Base-by-base conservation (phyloP, 2,113 vertebrate species). In the Bujurquina vittata region DNA sequence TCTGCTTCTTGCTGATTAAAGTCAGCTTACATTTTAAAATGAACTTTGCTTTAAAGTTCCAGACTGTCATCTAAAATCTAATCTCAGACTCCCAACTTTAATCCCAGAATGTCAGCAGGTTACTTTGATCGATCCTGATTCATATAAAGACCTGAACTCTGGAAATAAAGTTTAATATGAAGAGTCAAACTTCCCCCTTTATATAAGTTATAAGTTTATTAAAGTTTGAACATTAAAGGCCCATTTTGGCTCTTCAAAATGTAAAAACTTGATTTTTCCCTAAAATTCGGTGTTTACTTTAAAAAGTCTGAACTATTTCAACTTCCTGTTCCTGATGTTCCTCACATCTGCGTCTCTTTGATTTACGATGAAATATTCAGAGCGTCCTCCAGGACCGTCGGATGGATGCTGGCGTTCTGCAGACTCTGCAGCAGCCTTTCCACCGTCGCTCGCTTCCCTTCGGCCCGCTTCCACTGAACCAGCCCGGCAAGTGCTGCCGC, bases 401-500 rank as follows among this genome's bases (percentile, higher is more conserved):
- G 94, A 80, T 97, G 96, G 15, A 95, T 82, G 6, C 96, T 97
- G 2, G 90, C 86, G 0, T 91, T 92, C 90, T 84, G 75, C 29
- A 99, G 94, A 11, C 96, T 93, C 37, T 87, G 54, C 1, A 94
- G 87, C 11, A 99, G 94, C 37, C 86, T 91, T 61, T 84, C 92
- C 18, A 97, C 89, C 0, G 98, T 98, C 3, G 98, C 97, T n/a
- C 79, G 88, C 55, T 89, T 95, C 11, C 98, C 98, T 0, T 91
- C 83, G 2, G 91, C 84, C 74, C 96, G 97, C 69, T 95, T 96
- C 98, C 98, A 99, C 59, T 91, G 95, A 7, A 99, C 87, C 29
- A 99, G 95, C 0, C 96, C 97, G 1, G 96, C 96, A 26, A 99
- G 85, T 0, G 95, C 94, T 81, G 98, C 97, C 0, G 94, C 95